Evolutionary conservation across 1,140 invertebrate species (phyloP).

Genomic region (Papilio dardanus): DNA sequence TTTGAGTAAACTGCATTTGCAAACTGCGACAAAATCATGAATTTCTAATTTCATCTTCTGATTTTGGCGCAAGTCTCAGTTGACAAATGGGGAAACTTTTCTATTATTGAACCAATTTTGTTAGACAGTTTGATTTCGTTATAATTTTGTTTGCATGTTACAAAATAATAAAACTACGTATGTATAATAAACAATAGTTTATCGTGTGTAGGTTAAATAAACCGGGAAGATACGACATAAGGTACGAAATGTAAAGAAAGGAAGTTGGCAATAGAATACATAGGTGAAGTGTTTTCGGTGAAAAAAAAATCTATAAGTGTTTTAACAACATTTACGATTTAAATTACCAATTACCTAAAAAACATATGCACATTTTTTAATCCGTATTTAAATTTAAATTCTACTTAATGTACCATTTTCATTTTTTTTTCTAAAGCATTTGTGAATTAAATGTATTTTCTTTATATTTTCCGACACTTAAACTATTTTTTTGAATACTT

Average conservation of each 20-base stretch:
- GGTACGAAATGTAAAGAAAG: not conserved
- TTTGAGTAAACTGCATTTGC: conserved; percentile 9
- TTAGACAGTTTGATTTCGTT: not conserved
- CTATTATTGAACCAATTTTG: not conserved
- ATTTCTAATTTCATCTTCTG: conserved; percentile 3
- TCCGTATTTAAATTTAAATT: no score
- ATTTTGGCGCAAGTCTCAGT: not conserved
- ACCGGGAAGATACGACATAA: not conserved
- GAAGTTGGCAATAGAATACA: not conserved
- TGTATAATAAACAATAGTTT: no score
- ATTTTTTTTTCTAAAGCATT: no score
- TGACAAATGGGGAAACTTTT: not conserved
- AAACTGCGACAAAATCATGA: conserved; percentile 15
- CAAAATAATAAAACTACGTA: not conserved
- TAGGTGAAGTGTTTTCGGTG: not conserved
- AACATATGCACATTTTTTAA: no score
- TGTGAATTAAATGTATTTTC: not conserved
- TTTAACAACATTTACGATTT: not conserved
- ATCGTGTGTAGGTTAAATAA: not conserved
- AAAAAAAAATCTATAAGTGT: not conserved
- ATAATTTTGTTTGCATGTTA: not conserved
- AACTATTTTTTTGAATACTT: not conserved
- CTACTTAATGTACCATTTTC: no score
- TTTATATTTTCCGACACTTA: not conserved
- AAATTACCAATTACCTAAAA: no score